These are phyloP conservation scores for Drosophila sechellia DNA, from an alignment of 1,140 invertebrate species.

Conservation along the genomic window DNA sequence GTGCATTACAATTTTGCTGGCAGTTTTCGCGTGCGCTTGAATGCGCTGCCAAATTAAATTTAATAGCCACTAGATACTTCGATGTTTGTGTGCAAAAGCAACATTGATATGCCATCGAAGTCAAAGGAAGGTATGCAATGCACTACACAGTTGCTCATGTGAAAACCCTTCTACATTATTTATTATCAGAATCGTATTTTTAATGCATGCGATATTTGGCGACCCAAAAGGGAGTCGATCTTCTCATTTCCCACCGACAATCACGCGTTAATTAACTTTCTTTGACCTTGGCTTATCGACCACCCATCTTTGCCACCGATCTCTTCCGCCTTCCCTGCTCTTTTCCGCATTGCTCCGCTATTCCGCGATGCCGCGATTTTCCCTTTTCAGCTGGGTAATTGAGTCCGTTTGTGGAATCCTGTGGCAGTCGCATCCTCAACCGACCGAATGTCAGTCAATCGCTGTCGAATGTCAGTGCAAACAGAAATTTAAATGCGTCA, in stretches of 20 bases:
- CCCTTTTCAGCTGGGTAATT: constrained; percentile 24
- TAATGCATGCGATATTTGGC: not conserved
- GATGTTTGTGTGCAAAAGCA: constrained; percentile 1
- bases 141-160: not conserved
- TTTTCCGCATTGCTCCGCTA: not conserved
- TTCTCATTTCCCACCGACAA: not conserved
- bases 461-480: constrained; percentile 56
- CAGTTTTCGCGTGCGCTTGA: constrained; percentile 4
- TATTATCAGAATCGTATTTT: not conserved
- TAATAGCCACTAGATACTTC: constrained; percentile 13
- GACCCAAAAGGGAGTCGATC: not conserved
- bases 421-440: constrained; percentile 28
- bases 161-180: not conserved
- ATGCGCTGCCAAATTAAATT: constrained; percentile 31
- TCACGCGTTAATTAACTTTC: constrained; percentile 23
- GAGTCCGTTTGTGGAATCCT: constrained; percentile 29
- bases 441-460: constrained; percentile 48
- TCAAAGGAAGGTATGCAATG: not conserved
- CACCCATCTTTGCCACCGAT: not conserved
- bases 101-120: constrained; percentile 14
- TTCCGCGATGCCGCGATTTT: not conserved
- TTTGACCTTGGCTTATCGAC: constrained; percentile 13
- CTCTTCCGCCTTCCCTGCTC: not conserved
- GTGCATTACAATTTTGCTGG: constrained; percentile 35
- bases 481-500: constrained; percentile 80